Percentiles rank a stretch among this genome's conserved stretches.
Evolutionary conservation across 2,888 invertebrate genomes (phyloP).

Genomic region (Xylota segnis): DNA sequence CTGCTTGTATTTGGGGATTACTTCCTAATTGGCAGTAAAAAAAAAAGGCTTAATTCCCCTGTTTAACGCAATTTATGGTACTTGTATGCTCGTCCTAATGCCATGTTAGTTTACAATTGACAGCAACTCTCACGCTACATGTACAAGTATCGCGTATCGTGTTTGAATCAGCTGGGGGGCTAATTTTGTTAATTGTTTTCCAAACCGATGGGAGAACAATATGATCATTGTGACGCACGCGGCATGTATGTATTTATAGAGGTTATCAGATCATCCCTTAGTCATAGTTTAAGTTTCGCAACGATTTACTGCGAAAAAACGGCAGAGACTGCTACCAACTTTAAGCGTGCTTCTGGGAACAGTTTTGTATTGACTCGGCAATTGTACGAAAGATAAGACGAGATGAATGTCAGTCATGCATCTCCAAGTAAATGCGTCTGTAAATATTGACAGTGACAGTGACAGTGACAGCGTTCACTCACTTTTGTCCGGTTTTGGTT

Average conservation of each 20-base stretch:
- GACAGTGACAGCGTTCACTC: no score
- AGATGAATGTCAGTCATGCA: no score
- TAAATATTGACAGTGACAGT: no score
- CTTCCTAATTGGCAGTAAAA: constrained; percentile 2
- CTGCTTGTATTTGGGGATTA: not conserved
- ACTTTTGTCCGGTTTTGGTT: no score
- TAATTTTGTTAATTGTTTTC: constrained; percentile 6
- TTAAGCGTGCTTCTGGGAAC: no score
- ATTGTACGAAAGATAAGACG: no score
- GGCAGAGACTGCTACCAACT: no score
- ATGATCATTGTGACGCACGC: not conserved
- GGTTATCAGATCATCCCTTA: no score
- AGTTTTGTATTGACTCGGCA: no score
- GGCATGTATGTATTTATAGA: not conserved
- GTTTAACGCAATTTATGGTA: not conserved
- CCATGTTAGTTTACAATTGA: not conserved
- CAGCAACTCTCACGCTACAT: not conserved
- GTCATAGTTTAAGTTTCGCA: no score
- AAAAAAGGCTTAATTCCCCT: not conserved
- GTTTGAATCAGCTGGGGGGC: constrained; percentile 1
- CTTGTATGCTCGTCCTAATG: not conserved
- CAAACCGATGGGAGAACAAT: not conserved
- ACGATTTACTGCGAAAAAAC: no score
- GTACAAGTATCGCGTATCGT: not conserved
- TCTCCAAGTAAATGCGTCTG: no score